phyloP scores from a whole-genome alignment of 2,113 vertebrate species.

The Boleophthalmus pectinirostris region DNA sequence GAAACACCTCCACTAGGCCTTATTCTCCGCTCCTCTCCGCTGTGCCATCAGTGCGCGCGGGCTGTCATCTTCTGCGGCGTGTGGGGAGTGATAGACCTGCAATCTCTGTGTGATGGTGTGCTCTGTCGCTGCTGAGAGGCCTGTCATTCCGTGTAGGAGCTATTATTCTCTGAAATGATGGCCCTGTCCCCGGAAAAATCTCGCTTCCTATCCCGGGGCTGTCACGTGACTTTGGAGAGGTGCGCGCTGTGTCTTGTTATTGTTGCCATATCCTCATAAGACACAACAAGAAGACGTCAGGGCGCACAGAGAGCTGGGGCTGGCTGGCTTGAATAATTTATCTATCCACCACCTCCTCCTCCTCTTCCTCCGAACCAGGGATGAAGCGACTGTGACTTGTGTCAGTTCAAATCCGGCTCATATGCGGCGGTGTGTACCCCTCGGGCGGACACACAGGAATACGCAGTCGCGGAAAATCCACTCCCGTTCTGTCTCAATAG shows the following conservation, averaged over 20 bases:
- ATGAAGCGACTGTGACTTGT: slow-evolving; percentile 72
- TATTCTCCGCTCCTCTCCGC: slow-evolving; percentile 24
- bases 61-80: slow-evolving; percentile 60
- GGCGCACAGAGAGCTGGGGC: slow-evolving; percentile 47
- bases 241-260: slow-evolving; percentile 43
- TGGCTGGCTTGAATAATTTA: slow-evolving; percentile 70
- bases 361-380: slow-evolving; percentile 38
- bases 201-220: slow-evolving; percentile 30
- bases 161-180: slow-evolving; percentile 71
- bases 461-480: slow-evolving; percentile 21
- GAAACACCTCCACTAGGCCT: slow-evolving; percentile 52
- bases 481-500: slow-evolving; percentile 51
- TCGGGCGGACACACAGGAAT: slow-evolving; percentile 57
- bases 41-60: slow-evolving; percentile 50
- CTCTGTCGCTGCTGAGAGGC: slow-evolving; percentile 42
- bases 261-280: slow-evolving; percentile 43
- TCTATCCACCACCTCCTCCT: slow-evolving; percentile 39
- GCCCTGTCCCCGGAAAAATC: slow-evolving; percentile 61
- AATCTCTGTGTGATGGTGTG: slow-evolving; percentile 62
- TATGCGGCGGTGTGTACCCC: slow-evolving; percentile 61
- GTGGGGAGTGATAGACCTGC: slow-evolving; percentile 65
- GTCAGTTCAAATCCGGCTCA: slow-evolving; percentile 72
- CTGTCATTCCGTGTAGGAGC: slow-evolving; percentile 67
- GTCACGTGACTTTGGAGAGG: slow-evolving; percentile 54
- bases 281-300: slow-evolving; percentile 65